Evolutionary conservation across 64 coral and sea anemone genomes (phyloP).

Genomic region (Catalaphyllia jardinei): DNA sequence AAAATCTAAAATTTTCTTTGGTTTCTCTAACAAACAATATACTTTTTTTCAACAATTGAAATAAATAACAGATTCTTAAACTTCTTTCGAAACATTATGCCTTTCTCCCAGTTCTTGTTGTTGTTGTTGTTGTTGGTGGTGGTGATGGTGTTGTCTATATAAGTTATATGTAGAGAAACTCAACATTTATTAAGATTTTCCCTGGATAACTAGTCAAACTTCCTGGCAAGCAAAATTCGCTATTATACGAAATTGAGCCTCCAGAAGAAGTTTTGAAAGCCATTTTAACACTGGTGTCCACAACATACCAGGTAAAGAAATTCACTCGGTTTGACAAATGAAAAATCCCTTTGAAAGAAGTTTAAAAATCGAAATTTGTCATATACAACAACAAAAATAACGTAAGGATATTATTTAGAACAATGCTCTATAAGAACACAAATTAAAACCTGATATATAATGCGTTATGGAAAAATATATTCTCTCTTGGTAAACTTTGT

Average conservation of each 20-base stretch:
- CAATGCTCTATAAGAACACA: background rate
- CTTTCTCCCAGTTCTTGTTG: no score
- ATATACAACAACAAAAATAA: background rate
- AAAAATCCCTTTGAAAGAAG: background rate
- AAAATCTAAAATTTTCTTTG: background rate
- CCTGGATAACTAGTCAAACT: no score
- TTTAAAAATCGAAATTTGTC: background rate
- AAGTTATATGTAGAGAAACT: no score
- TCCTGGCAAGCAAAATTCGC: no score
- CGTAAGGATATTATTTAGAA: background rate
- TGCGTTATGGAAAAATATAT: slow-evolving; percentile 49
- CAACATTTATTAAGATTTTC: no score
- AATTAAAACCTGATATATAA: slow-evolving; percentile 23
- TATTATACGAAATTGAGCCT: no score
- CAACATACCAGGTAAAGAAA: background rate
- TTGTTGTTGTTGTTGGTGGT: no score
- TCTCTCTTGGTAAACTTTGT: slow-evolving; percentile 42
- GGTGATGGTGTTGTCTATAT: no score
- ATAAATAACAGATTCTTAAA: background rate
- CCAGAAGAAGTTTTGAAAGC: no score
- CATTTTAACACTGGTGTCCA: no score
- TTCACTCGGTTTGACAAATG: background rate
- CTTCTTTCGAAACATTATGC: background rate
- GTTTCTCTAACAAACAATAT: background rate
- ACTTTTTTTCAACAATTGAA: background rate